Conservation (phyloP, 2,113 vertebrate species). For the Phoxinus phoxinus region DNA sequence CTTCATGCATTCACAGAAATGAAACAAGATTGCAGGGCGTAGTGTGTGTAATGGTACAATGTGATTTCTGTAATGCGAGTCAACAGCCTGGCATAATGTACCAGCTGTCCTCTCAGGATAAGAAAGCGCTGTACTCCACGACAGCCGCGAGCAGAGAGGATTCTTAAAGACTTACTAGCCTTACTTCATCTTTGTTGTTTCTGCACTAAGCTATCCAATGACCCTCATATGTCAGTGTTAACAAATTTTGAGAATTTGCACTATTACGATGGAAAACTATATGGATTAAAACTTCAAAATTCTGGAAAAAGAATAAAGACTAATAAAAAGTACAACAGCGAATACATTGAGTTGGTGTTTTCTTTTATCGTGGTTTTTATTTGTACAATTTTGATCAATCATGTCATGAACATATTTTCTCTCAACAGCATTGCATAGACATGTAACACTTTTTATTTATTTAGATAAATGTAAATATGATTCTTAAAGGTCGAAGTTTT, state of each 20-base stretch:
- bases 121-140: neutral
- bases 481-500: neutral
- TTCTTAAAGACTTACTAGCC: neutral
- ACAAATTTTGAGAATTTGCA: neutral
- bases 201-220: neutral
- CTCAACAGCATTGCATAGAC: too few relatives aligned
- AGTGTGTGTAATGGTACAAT: neutral
- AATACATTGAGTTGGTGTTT: neutral
- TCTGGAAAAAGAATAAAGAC: neutral
- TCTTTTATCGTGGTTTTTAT: neutral
- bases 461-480: too few relatives aligned
- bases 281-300: neutral
- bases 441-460: too few relatives aligned
- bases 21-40: neutral
- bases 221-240: neutral
- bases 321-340: neutral
- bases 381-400: neutral
- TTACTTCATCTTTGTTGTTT: neutral
- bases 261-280: neutral
- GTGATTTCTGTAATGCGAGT: slow-evolving; percentile 10
- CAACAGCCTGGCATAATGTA: slow-evolving; percentile 12
- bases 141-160: neutral
- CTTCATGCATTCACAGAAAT: neutral
- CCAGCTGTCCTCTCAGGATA: slow-evolving; percentile 9
- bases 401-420: neutral